Evolutionary conservation across 2,113 vertebrate genomes (phyloP), one percentile per base, ranked within the genome.

Genomic region (Eclectus roratus): DNA sequence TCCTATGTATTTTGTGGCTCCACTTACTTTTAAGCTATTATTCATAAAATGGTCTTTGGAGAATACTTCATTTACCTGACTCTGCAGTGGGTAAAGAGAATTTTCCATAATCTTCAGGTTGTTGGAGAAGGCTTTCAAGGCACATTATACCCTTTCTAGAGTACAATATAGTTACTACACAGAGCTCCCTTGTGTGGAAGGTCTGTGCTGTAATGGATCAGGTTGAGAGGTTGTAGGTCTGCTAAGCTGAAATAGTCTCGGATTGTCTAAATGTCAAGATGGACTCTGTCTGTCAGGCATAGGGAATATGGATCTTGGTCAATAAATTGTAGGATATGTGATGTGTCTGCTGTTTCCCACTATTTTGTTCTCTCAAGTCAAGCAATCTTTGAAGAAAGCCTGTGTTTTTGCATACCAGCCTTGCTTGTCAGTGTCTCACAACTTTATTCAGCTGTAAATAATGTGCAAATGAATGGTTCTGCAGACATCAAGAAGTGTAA

Each of bases 361-460:
- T 83, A 8, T 17, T 64, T 85, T 92, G 5, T n/a, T 60, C 52
- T 37, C 24, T 50, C 9, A 41, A 27, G 10, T 31, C 25, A 79
- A 80, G 29, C 0, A 0, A 17, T 20, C 63, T 46, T 3, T 17
- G 10, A 25, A 50, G 18, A 65, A 86, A 80, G 23, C 13, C 27
- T 3, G 2, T 16, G 10, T 65, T 84, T 27, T 13, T 70, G 12
- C 47, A 44, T 17, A 18, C 13, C 10, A 73, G 41, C 27, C 35
- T 44, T 73, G 19, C 5, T 64, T 90, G 39, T 39, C 53, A 69
- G 21, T 44, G 18, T 63, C 44, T 86, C 47, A 68, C 12, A 72
- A 15, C 21, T 85, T 60, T 29, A 19, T 35, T 33, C 16, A 84
- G 25, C 28, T 65, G 29, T 24, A 87, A 52, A 39, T 74, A 20